Conservation (phyloP, 2,797 vertebrate species). For the Falco berigora region DNA sequence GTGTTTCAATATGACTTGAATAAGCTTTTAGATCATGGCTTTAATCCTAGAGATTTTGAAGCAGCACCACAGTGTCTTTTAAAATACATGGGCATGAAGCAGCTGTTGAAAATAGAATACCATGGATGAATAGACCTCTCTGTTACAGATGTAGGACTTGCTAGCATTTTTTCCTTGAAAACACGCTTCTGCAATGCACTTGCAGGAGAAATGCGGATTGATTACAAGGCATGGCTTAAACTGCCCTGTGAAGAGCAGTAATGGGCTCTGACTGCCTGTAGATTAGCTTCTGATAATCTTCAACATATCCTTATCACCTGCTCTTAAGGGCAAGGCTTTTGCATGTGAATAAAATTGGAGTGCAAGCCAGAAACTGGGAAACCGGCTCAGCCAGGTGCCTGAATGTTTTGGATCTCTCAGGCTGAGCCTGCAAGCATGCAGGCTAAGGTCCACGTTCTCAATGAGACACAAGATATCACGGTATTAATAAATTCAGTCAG, state of each 20-base stretch:
- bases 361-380: not conserved
- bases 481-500: not conserved
- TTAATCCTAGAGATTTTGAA: conserved; percentile 49
- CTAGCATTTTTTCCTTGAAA: not conserved
- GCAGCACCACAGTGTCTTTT: not conserved
- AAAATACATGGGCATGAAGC: not conserved
- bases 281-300: not conserved
- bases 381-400: not conserved
- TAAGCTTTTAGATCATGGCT: not conserved
- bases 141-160: not conserved
- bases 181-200: not conserved
- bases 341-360: not conserved
- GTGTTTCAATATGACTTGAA: conserved; percentile 10
- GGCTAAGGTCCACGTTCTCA: not conserved
- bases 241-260: not conserved
- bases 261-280: not conserved
- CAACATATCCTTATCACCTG: not conserved
- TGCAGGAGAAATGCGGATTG: not conserved
- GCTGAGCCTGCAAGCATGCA: not conserved
- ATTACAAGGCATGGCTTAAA: not conserved
- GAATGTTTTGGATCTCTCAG: not conserved
- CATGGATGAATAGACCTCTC: not conserved
- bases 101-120: conserved; percentile 41
- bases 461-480: not conserved
- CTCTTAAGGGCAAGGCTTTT: not conserved